Conservation (phyloP, 2,888 invertebrate genomes). For the Aspidapion aeneum region DNA sequence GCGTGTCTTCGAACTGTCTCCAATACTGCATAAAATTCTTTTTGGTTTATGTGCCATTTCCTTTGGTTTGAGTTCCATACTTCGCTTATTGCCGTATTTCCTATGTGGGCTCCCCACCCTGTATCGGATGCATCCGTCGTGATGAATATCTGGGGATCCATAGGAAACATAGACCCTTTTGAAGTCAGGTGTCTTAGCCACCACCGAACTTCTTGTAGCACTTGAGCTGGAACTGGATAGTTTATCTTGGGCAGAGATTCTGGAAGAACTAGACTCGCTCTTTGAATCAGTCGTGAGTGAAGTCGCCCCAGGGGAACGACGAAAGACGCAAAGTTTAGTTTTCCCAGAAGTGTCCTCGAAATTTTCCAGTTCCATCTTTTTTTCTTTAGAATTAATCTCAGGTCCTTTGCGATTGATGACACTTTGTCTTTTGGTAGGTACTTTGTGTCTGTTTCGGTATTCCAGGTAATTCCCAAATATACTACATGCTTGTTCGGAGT, state of each 20-base stretch:
- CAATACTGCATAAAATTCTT: conserved; percentile 17
- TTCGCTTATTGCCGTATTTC: background rate
- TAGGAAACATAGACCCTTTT: conserved; percentile 16
- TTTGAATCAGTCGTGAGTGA: conserved; percentile 1
- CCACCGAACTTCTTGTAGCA: too few species aligned
- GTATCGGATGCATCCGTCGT: conserved; percentile 14
- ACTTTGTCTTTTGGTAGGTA: conserved; percentile 7
- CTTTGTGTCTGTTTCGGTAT: conserved; percentile 2
- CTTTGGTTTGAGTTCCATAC: conserved; percentile 7
- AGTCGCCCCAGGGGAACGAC: conserved; percentile 10
- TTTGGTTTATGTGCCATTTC: conserved; percentile 17
- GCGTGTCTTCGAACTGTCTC: background rate
- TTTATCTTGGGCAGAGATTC: too few species aligned
- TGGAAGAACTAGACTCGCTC: too few species aligned
- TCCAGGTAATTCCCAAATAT: conserved; percentile 15
- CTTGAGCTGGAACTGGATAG: background rate
- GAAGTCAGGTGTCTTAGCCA: background rate
- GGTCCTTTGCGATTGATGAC: conserved; percentile 1
- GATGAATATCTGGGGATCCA: conserved; percentile 2
- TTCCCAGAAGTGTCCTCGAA: conserved; percentile 4
- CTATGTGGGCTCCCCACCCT: conserved; percentile 12
- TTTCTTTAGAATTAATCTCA: too few species aligned
- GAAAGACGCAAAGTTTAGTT: conserved; percentile 6
- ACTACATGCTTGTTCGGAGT: background rate
- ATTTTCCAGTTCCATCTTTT: conserved; percentile 7